Percentiles rank a stretch among this genome's conserved stretches.
These are phyloP conservation scores for Trichechus manatus DNA, from an alignment of 2,113 vertebrate genomes.

Conservation along the genomic window DNA sequence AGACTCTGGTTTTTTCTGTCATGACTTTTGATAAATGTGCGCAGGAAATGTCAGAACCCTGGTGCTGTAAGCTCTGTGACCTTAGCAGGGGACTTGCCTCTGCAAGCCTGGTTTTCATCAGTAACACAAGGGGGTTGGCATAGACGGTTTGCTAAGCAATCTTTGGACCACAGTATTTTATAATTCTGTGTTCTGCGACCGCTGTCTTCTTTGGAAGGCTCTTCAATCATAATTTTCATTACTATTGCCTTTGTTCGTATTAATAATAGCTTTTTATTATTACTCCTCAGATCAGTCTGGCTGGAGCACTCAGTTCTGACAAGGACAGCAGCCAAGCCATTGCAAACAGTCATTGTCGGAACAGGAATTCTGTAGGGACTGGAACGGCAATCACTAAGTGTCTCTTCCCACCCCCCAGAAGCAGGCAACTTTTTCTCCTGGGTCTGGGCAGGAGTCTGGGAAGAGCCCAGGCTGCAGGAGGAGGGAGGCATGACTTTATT, in stretches of 20 bases:
- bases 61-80: background rate
- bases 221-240: constrained; percentile 60
- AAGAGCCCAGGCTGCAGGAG: background rate
- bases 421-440: background rate
- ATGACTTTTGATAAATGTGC: background rate
- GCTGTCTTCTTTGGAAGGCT: constrained; percentile 41
- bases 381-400: background rate
- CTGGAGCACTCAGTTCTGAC: background rate
- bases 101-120: background rate
- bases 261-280: constrained; percentile 61
- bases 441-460: background rate
- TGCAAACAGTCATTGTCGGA: background rate
- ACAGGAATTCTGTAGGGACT: background rate
- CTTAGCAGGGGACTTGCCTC: background rate
- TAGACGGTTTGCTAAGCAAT: background rate
- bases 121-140: background rate
- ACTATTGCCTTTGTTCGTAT: constrained; percentile 45
- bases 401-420: background rate
- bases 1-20: background rate
- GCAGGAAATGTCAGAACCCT: background rate
- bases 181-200: constrained; percentile 65
- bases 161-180: background rate
- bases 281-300: background rate
- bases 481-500: background rate
- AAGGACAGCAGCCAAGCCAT: background rate